Conservation (phyloP, 2,113 vertebrate species). For the Mesitornis unicolor region DNA sequence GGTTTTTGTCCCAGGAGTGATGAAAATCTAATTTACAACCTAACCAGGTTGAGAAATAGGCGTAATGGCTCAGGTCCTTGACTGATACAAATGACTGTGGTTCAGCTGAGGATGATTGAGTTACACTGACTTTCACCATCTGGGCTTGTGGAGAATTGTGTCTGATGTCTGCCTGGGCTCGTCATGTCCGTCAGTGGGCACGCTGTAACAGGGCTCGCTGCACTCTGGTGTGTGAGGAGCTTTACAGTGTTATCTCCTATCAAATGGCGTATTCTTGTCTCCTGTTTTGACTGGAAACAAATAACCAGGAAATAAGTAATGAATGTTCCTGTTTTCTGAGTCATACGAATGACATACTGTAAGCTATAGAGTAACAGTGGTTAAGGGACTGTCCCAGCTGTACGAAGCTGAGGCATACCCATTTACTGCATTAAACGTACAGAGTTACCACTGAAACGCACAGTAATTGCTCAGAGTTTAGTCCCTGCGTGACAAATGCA, state of each 20-base stretch:
- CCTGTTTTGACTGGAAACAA: not conserved
- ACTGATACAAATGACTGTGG: constrained; percentile 8
- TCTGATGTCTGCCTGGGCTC: fast-evolving
- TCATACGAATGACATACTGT: not conserved
- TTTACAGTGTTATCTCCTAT: not conserved
- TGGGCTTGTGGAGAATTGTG: not conserved
- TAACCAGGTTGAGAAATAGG: constrained; percentile 24
- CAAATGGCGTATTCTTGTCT: not conserved
- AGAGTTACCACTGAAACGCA: not conserved
- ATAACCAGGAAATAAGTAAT: not conserved
- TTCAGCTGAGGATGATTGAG: constrained; percentile 10
- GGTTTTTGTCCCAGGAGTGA: constrained; percentile 32
- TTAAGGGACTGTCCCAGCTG: not conserved
- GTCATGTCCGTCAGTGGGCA: not conserved
- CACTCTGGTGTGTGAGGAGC: not conserved
- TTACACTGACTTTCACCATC: not conserved
- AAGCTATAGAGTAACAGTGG: not conserved
- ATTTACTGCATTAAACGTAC: not conserved
- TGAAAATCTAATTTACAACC: constrained; percentile 55
- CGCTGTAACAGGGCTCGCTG: not conserved
- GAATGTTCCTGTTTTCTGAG: not conserved
- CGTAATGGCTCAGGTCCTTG: not conserved
- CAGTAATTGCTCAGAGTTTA: not conserved
- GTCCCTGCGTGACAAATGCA: not conserved
- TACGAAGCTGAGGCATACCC: not conserved